A percentile compares a stretch with the other conserved stretches of the same genome.
Conservation (phyloP, 2,113 vertebrate genomes). For the Ranitomeya variabilis region DNA sequence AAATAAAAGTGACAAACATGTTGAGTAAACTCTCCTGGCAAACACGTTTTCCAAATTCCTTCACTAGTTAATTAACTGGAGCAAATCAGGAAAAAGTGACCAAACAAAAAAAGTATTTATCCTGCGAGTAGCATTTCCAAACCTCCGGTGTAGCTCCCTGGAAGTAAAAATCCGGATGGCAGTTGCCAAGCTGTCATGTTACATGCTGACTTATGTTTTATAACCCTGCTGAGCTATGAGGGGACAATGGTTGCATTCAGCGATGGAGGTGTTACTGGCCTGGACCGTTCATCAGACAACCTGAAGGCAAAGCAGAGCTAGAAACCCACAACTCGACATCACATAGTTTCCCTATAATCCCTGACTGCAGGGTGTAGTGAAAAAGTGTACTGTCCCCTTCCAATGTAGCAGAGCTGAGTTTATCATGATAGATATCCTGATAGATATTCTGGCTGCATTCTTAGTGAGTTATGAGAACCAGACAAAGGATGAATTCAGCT, state of each 20-base stretch:
- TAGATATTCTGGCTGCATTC: too few species aligned
- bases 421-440: not conserved
- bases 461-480: not conserved
- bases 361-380: not conserved
- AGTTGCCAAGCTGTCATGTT: conserved; percentile 39
- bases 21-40: not conserved
- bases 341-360: not conserved
- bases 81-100: conserved; percentile 20
- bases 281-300: not conserved
- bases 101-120: conserved; percentile 29
- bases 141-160: conserved; percentile 18
- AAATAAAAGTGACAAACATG: conserved; percentile 26
- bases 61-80: conserved; percentile 4
- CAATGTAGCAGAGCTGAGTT: not conserved
- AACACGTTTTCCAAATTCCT: conserved; percentile 39
- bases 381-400: not conserved
- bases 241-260: conserved; percentile 38
- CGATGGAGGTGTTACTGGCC: conserved; percentile 10
- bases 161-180: conserved; percentile 24
- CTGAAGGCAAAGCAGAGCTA: not conserved
- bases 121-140: not conserved
- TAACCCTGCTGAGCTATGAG: not conserved
- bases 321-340: not conserved
- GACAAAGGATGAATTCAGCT: not conserved
- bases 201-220: conserved; percentile 19